These are phyloP conservation scores for Pterostichus madidus DNA, from an alignment of 2,888 invertebrate species.

Conservation along the genomic window DNA sequence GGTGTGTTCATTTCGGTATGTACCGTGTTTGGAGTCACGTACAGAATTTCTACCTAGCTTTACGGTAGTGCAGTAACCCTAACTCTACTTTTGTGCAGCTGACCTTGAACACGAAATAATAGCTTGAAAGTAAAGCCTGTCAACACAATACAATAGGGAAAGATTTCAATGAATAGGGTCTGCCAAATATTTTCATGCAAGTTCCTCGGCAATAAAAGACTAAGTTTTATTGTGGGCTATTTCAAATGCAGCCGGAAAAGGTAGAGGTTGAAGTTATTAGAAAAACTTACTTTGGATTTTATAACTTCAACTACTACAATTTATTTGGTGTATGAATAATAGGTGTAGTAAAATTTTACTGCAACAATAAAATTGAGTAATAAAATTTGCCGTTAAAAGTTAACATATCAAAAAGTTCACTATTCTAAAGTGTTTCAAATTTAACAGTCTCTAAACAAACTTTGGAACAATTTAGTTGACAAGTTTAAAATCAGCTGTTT, in stretches of 20 bases:
- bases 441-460: constrained; percentile 2
- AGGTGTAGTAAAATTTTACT: constrained; percentile 40
- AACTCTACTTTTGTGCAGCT: constrained; percentile 33
- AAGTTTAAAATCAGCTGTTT: constrained; percentile 35
- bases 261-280: constrained; percentile 1
- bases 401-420: constrained; percentile 19
- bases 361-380: constrained; percentile 38
- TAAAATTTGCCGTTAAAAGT: constrained; percentile 36
- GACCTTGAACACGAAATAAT: constrained; percentile 37
- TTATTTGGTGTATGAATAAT: constrained; percentile 44
- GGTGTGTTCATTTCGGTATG: not conserved
- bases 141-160: constrained; percentile 25
- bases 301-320: constrained; percentile 5
- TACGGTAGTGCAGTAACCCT: constrained; percentile 29
- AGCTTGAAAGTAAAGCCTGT: constrained; percentile 6
- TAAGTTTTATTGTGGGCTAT: constrained; percentile 1
- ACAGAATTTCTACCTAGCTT: constrained; percentile 32
- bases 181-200: constrained; percentile 35
- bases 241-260: not conserved
- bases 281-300: constrained; percentile 11
- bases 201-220: not conserved
- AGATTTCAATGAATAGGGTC: not conserved
- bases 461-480: constrained; percentile 1
- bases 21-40: constrained; percentile 17
- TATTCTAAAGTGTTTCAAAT: constrained; percentile 27